Evolutionary conservation across 2,888 invertebrate species (phyloP).

Genomic region (Lycophotia porphyrea): DNA sequence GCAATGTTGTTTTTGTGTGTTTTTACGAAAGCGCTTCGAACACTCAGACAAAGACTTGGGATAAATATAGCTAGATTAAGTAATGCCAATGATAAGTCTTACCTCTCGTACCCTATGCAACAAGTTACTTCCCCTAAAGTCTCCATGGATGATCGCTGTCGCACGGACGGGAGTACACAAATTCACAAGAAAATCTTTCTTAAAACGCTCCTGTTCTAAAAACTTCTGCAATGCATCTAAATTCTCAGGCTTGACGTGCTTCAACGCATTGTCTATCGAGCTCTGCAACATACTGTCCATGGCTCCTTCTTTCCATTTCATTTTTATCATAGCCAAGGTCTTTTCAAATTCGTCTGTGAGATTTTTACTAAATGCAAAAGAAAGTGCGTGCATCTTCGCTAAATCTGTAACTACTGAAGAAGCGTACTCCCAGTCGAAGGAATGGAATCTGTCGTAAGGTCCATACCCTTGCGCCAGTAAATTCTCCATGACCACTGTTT

Average conservation of each 20-base stretch:
- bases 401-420: conserved; percentile 64
- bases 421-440: conserved; percentile 62
- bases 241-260: conserved; percentile 64
- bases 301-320: background rate
- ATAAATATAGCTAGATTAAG: background rate
- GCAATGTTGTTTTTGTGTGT: too few species aligned
- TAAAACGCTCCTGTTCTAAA: conserved; percentile 38
- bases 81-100: conserved; percentile 22
- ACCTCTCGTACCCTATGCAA: conserved; percentile 66
- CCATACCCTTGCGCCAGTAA: conserved; percentile 60
- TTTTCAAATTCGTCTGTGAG: conserved; percentile 36
- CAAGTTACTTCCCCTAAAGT: conserved; percentile 71
- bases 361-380: conserved; percentile 72
- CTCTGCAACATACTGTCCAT: conserved; percentile 8
- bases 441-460: conserved; percentile 60
- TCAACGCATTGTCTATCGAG: conserved; percentile 46
- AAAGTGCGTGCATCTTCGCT: conserved; percentile 77
- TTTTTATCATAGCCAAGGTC: background rate
- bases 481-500: conserved; percentile 59
- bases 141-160: conserved; percentile 68
- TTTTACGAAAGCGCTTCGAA: background rate
- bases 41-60: background rate
- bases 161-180: conserved; percentile 55
- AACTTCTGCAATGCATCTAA: conserved; percentile 65
- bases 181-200: conserved; percentile 38